Conservation (phyloP, 2,113 vertebrate genomes). For the Trichechus manatus region DNA sequence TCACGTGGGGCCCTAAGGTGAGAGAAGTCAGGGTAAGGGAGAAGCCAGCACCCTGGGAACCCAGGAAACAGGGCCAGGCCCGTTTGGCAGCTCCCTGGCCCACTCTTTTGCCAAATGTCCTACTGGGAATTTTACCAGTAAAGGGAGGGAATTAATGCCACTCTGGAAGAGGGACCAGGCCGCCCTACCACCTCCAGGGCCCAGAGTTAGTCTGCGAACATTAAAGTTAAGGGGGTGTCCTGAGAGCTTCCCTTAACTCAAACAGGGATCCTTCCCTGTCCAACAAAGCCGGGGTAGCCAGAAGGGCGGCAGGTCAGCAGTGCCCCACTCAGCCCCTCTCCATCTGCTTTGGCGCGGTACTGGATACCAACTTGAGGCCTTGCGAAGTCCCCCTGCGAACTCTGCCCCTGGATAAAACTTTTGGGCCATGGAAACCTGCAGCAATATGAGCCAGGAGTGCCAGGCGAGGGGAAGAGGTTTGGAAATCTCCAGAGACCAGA, state of each 20-base stretch:
- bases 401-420: constrained; percentile 62
- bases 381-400: neutral
- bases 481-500: constrained; percentile 34
- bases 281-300: neutral
- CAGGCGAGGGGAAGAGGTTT: neutral
- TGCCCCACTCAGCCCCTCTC: neutral
- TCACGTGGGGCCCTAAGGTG: constrained; percentile 65
- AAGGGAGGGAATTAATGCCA: neutral
- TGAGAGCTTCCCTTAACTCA: neutral
- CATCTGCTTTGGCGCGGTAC: neutral
- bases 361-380: neutral
- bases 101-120: constrained; percentile 77
- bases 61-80: constrained; percentile 73
- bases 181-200: neutral
- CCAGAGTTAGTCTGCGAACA: constrained; percentile 45
- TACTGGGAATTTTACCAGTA: constrained; percentile 77
- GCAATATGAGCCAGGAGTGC: neutral
- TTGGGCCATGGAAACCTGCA: neutral
- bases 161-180: neutral
- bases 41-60: constrained; percentile 65
- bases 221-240: neutral
- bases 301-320: neutral
- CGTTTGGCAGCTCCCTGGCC: neutral
- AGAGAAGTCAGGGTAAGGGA: constrained; percentile 65
- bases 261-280: neutral